Evolutionary conservation across 2,113 vertebrate species (phyloP), one percentile per base, ranked within the genome.

Genomic region (Triplophysa siluroides): DNA sequence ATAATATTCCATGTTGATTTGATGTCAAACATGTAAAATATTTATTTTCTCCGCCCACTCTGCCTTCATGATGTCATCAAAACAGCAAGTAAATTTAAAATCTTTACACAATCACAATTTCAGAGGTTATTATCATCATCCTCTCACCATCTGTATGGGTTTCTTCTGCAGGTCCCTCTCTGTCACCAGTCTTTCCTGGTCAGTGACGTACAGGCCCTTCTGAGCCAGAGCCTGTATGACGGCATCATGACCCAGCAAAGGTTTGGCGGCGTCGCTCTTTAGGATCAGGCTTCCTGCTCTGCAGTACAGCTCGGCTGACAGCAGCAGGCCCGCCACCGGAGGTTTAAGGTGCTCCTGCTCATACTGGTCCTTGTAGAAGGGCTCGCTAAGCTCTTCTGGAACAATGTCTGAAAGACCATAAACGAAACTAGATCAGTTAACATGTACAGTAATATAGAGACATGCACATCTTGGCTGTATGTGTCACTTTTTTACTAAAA

Each of bases 271-370:
- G 21, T 97, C 95, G 8, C 94, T 97, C 90, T 94, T 96, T 79
- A 98, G 93, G 84, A 98, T 96, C 88, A 97, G 94, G 87, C 94
- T 96, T 56, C 96, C 96, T 11, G 96, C 96, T 58, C 95, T 92
- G 88, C 97, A 96, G 92, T 99, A 99, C 70, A 99, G 94, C 81
- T 99, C 97, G 0, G 95, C 96, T 1, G 98, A 99, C 10, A 99
- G 93, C 65, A 99, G 95, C 87, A 97, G 92, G 83, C 93, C 95
- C 52, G 93, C 93, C 81, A 99, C 94, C 0, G 96, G 96, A 4
- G 97, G 97, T 84, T 99, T 99, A 83, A 98, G 94, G 88, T 99
- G 98, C 88, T 98, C 97, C 86, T 98, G 97, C 66, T 98, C 97
- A 76, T 99, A 99, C 90, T 99, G 97, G 89, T 99, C 97, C 2